phyloP scores from a whole-genome alignment of 1,140 invertebrate genomes.

The Drosophila obscura region DNA sequence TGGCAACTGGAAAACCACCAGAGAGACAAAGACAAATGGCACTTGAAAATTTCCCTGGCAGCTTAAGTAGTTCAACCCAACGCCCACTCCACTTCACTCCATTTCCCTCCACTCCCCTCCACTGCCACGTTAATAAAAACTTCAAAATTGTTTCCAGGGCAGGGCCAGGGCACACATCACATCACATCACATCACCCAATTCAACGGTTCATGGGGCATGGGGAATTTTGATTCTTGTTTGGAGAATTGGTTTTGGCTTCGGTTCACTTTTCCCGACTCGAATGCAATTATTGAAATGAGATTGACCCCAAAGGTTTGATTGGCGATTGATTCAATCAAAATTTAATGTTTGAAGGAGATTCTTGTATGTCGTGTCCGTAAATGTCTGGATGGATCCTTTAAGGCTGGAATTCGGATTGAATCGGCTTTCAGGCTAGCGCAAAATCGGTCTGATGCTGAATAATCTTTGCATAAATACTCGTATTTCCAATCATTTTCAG shows the following conservation, averaged over 20 bases:
- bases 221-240: slow-evolving; percentile 1
- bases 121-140: slow-evolving; percentile 10
- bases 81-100: background rate
- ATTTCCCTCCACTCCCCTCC: background rate
- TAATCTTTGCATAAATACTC: no score
- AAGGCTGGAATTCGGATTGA: no score
- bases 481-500: no score
- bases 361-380: no score
- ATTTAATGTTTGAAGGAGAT: background rate
- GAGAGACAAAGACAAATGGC: slow-evolving; percentile 15
- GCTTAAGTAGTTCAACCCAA: slow-evolving; percentile 61
- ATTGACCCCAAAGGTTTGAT: slow-evolving; percentile 24
- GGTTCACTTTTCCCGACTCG: slow-evolving; percentile 19
- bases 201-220: background rate
- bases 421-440: no score
- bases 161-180: no score
- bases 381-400: no score
- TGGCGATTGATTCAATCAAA: background rate
- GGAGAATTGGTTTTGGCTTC: slow-evolving; percentile 30
- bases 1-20: no score
- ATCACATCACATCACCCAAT: slow-evolving; percentile 8
- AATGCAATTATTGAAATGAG: slow-evolving; percentile 32
- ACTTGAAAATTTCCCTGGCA: slow-evolving; percentile 54
- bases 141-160: slow-evolving; percentile 33
- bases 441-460: no score